phyloP scores from a whole-genome alignment of 2,113 vertebrate genomes.

The Chelonoidis abingdonii region DNA sequence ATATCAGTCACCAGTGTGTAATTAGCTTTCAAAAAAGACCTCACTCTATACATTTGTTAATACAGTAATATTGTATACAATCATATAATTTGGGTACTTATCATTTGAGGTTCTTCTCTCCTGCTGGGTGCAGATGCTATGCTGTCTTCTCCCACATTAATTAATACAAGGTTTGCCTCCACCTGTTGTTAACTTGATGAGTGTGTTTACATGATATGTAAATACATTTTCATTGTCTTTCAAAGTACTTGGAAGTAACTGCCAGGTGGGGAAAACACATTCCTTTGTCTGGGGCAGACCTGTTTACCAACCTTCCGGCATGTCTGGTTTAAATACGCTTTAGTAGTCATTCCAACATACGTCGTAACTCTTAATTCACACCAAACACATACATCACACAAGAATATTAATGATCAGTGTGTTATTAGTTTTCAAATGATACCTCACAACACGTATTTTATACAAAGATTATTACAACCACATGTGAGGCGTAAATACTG shows the following conservation, averaged over 20 bases:
- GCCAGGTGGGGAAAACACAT: neutral
- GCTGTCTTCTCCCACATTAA: neutral
- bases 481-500: neutral
- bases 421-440: neutral
- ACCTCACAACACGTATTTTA: neutral
- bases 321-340: neutral
- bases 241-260: neutral
- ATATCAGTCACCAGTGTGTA: neutral
- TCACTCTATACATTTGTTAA: neutral
- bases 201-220: neutral
- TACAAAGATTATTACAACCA: neutral
- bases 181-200: neutral
- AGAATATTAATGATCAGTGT: neutral
- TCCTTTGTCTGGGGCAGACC: neutral
- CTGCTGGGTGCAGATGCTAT: neutral
- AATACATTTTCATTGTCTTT: neutral
- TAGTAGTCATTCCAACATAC: neutral
- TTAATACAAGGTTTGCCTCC: neutral
- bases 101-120: neutral
- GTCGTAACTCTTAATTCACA: neutral
- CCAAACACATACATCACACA: neutral
- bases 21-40: neutral
- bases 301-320: neutral
- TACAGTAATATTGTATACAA: neutral
- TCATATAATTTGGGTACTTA: neutral